Base-by-base conservation (phyloP, 2,113 vertebrate genomes). In the Pimephales promelas region DNA sequence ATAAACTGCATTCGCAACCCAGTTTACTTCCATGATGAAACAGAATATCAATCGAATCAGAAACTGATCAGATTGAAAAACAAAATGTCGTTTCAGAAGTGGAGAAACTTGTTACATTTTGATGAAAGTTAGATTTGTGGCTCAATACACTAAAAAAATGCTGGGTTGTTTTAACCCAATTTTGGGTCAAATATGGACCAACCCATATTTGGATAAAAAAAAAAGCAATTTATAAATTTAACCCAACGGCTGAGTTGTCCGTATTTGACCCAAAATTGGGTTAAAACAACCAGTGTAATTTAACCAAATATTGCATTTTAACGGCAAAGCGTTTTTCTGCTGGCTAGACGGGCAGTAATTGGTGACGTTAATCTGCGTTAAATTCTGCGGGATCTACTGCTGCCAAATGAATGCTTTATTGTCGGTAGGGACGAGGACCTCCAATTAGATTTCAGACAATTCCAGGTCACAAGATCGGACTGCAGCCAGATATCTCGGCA, bases 391-490 rank as follows among this genome's bases (percentile, higher is more conserved):
- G 57, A 79, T 28, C 56, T 47, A 45, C n/a, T 13, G 13, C 36
- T 61, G n/a, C 76, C 56, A 79, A 62, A 24, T 62, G 28, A 45
- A 64, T 5, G 36, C 40, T 45, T 61, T 64, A 79, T 62, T 62
- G 57, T 62, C 57, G 56, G n/a, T 64, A 64, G 36, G 24, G 24
- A 79, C 76, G 10, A 79, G 57, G 24, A 62, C 57, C 40, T 79
- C 57, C 76, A 79, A 79, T 79, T 64, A 79, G 57, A 79, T 47
- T 79, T 22, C 56, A 62, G 36, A 57, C 76, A 64, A 79, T 47
- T 79, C n/a, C 57, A 62, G 76, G 76, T 47, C 57, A 26, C n/a
- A 40, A 62, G 54, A 59, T 36, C 10, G 54, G 49, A 57, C 52
- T n/a, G 28, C 8, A n/a, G 28, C 47, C 72, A 36, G 9, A 76